Percentiles rank a stretch among this genome's conserved stretches.
Evolutionary conservation across 2,888 invertebrate species (phyloP).

Genomic region (Cephus runcator): DNA sequence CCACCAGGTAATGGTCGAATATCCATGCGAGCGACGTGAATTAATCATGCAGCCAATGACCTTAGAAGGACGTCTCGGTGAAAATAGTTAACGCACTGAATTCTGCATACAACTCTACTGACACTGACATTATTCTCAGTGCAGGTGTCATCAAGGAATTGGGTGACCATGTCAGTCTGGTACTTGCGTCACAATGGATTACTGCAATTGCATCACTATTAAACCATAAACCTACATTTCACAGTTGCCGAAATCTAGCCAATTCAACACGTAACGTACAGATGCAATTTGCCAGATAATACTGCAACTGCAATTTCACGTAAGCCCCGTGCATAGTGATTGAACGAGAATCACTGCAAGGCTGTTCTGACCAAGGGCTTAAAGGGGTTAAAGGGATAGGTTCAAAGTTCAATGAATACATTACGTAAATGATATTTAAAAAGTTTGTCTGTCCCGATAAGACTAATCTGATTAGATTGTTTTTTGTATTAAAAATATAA

Average conservation of each 20-base stretch:
- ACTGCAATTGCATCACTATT: not conserved
- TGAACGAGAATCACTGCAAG: not conserved
- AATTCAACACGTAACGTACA: too few relatives aligned
- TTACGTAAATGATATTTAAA: too few relatives aligned
- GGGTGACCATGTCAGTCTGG: not conserved
- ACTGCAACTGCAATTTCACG: not conserved
- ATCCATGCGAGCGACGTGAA: not conserved
- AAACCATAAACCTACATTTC: not conserved
- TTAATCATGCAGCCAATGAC: not conserved
- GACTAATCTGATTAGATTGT: not conserved
- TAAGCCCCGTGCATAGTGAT: not conserved
- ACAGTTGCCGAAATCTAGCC: not conserved
- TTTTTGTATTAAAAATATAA: not conserved
- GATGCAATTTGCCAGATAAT: not conserved
- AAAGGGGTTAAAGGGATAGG: not conserved
- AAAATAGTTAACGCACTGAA: not conserved
- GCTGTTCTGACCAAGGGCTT: not conserved
- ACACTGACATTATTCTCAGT: not conserved
- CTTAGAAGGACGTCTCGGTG: not conserved
- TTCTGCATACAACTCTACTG: not conserved
- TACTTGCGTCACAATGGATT: not conserved
- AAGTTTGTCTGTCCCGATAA: not conserved
- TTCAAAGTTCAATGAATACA: not conserved
- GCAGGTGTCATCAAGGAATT: not conserved
- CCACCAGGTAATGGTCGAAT: not conserved